Evolutionary conservation across 2,797 vertebrate species (phyloP).

Genomic region (Semaprochilodus insignis): DNA sequence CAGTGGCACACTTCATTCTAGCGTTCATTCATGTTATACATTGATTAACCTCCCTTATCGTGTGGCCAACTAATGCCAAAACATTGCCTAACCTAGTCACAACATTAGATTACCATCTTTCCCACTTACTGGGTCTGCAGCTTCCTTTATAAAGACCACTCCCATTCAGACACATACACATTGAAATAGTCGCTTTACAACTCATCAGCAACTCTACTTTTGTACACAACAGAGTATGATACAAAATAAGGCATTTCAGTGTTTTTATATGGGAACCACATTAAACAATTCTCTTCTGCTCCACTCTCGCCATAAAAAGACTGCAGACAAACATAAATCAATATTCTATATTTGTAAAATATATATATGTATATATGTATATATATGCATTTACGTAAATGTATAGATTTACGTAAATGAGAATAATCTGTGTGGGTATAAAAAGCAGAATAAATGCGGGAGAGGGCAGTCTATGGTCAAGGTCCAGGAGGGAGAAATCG

Average conservation of each 20-base stretch:
- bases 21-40: conserved; percentile 53
- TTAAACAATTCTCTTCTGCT: conserved; percentile 86
- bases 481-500: conserved; percentile 33
- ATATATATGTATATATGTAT: conserved; percentile 65
- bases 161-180: conserved; percentile 51
- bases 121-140: conserved; percentile 27
- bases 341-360: conserved; percentile 79
- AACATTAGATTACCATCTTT: conserved; percentile 50
- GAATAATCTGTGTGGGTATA: conserved; percentile 71
- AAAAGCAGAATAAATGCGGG: conserved; percentile 70
- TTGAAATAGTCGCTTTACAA: conserved; percentile 87
- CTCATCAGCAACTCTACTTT: conserved; percentile 71
- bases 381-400: conserved; percentile 60
- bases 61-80: conserved; percentile 36
- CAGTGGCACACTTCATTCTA: conserved; percentile 51
- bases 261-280: conserved; percentile 94
- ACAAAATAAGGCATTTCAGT: conserved; percentile 99
- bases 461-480: conserved; percentile 66
- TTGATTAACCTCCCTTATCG: conserved; percentile 32
- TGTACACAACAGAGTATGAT: conserved; percentile 88
- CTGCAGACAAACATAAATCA: conserved; percentile 86
- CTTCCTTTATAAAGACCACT: conserved; percentile 38
- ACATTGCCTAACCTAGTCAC: conserved; percentile 60
- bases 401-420: conserved; percentile 74
- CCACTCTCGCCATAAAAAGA: conserved; percentile 92